phyloP scores from a whole-genome alignment of 2,797 vertebrate species.

The Rhabdomys pumilio region DNA sequence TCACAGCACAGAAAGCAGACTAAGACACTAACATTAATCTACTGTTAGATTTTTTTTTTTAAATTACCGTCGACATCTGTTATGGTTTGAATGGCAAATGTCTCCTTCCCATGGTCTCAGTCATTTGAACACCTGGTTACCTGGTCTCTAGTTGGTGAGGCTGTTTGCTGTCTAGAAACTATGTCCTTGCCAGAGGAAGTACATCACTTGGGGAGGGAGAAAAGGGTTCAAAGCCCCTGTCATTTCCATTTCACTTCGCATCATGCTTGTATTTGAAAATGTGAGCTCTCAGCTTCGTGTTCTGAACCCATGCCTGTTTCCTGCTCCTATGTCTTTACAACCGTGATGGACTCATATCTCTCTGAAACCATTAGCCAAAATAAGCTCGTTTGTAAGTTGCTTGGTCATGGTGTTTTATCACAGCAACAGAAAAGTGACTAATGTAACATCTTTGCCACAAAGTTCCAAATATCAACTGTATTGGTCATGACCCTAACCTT shows the following conservation, averaged over 20 bases:
- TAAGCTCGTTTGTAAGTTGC: background rate
- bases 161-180: background rate
- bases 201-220: background rate
- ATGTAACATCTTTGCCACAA: background rate
- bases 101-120: background rate
- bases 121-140: background rate
- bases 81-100: background rate
- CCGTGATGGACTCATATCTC: background rate
- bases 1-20: background rate
- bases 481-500: background rate
- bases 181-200: background rate
- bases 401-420: background rate
- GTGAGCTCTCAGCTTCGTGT: background rate
- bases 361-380: background rate
- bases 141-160: background rate
- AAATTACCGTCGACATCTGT: background rate
- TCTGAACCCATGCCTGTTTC: no score
- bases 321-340: background rate
- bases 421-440: background rate
- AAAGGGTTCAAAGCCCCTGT: background rate
- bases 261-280: background rate
- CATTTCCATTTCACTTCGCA: background rate
- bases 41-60: background rate
- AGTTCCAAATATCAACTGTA: background rate
- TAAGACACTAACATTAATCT: no score